Conservation (phyloP, 2,888 invertebrate species). For the Thereva unica region DNA sequence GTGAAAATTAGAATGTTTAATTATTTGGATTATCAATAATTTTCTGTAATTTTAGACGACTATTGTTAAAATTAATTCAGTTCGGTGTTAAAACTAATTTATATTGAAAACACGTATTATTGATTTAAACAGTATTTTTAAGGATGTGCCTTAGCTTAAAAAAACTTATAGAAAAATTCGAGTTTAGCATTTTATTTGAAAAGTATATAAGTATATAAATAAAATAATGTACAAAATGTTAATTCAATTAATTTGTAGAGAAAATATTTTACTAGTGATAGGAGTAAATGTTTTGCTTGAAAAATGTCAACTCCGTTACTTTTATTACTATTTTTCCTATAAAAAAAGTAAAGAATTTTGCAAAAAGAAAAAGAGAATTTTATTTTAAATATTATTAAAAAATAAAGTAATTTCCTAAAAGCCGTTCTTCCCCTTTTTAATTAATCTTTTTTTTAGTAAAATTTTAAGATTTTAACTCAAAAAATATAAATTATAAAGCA, state of each 20-base stretch:
- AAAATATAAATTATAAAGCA: conserved; percentile 42
- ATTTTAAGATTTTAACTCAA: conserved; percentile 10
- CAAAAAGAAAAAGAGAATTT: conserved; percentile 30
- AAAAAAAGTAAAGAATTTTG: conserved; percentile 26
- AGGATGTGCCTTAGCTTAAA: no score
- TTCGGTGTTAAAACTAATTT: no score
- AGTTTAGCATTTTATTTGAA: no score
- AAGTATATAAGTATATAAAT: no score
- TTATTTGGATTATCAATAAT: not conserved
- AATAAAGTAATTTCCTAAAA: not conserved
- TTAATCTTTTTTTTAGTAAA: conserved; percentile 1
- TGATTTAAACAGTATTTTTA: no score
- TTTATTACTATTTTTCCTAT: conserved; percentile 37
- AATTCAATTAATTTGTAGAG: not conserved
- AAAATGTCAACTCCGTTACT: conserved; percentile 43
- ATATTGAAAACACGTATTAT: no score
- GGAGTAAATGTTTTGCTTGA: conserved; percentile 27
- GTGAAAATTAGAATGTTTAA: not conserved
- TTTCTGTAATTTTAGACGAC: not conserved
- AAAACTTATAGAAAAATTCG: no score
- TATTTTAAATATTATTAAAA: conserved; percentile 1
- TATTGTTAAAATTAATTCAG: not conserved
- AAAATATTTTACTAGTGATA: not conserved
- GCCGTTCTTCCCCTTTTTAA: not conserved
- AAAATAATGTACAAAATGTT: no score